Evolutionary conservation across 1,140 invertebrate genomes (phyloP).

Genomic region (Dreissena polymorpha): DNA sequence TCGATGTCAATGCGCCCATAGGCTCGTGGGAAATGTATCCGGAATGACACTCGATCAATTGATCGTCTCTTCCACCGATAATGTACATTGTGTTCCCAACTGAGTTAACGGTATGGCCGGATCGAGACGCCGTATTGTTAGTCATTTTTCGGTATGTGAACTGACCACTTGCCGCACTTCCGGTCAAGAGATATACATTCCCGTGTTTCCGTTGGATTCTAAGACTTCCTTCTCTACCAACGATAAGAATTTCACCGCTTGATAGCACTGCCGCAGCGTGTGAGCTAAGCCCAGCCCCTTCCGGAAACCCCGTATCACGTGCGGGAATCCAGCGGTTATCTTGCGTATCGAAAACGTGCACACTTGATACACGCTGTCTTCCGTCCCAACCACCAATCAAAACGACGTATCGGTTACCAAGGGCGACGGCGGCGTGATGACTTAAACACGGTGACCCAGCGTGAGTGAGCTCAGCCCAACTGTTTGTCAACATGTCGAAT

Average conservation of each 20-base stretch:
- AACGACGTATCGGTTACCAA: conserved; percentile 70
- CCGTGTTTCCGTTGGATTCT: conserved; percentile 71
- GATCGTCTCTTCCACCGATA: conserved; percentile 73
- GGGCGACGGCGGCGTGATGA: conserved; percentile 71
- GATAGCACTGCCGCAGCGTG: conserved; percentile 66
- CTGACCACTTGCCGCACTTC: conserved; percentile 54
- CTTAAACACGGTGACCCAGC: conserved; percentile 69
- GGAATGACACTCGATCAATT: conserved; percentile 64
- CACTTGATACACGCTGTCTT: conserved; percentile 52
- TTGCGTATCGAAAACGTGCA: conserved; percentile 68
- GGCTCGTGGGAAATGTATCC: conserved; percentile 36
- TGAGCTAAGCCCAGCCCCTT: conserved; percentile 75
- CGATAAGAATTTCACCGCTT: conserved; percentile 67
- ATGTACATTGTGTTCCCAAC: conserved; percentile 63
- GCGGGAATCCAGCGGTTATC: conserved; percentile 63
- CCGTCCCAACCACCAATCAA: conserved; percentile 78
- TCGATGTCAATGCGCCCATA: conserved; percentile 21
- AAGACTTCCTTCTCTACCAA: conserved; percentile 75
- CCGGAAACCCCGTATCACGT: conserved; percentile 68
- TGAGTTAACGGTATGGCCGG: conserved; percentile 70
- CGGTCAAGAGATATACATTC: conserved; percentile 68
- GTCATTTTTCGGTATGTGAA: conserved; percentile 67
- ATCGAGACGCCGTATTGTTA: conserved; percentile 68
- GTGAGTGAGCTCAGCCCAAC: conserved; percentile 56
- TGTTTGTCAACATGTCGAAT: conserved; percentile 57